phyloP scores from a whole-genome alignment of 2,113 vertebrate species.

The Caranx ignobilis region DNA sequence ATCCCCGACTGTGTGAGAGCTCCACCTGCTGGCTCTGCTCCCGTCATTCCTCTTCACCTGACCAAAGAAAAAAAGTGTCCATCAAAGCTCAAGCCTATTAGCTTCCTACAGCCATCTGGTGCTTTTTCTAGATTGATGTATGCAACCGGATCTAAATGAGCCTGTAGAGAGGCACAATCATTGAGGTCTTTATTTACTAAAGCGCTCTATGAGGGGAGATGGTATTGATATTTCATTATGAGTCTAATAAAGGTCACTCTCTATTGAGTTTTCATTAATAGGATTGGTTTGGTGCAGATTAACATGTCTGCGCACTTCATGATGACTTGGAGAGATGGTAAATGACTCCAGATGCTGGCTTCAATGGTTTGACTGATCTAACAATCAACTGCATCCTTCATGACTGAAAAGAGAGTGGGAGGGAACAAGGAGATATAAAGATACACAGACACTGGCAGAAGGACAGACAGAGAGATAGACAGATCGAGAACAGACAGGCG shows the following conservation, averaged over 20 bases:
- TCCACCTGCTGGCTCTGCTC: slow-evolving; percentile 73
- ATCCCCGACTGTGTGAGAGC: slow-evolving; percentile 63
- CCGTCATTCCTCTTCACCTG: slow-evolving; percentile 47
- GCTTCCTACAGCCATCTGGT: slow-evolving; percentile 54
- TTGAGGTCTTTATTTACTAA: slow-evolving; percentile 70
- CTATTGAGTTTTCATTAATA: slow-evolving; percentile 82
- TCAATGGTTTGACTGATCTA: slow-evolving; percentile 58
- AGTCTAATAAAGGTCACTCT: slow-evolving; percentile 79
- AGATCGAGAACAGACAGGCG: slow-evolving; percentile 27
- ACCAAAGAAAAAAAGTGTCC: slow-evolving; percentile 33
- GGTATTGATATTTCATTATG: slow-evolving; percentile 83
- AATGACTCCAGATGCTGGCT: slow-evolving; percentile 55
- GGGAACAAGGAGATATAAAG: slow-evolving; percentile 34
- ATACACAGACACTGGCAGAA: slow-evolving; percentile 37
- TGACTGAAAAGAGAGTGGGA: slow-evolving; percentile 8
- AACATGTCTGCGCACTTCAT: slow-evolving; percentile 69
- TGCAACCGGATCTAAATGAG: slow-evolving; percentile 61
- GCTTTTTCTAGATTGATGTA: slow-evolving; percentile 63
- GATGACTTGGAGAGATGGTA: slow-evolving; percentile 66
- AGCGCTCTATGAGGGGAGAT: slow-evolving; percentile 65
- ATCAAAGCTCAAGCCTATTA: slow-evolving; percentile 50
- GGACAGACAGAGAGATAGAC: slow-evolving; percentile 27
- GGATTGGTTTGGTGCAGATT: slow-evolving; percentile 73
- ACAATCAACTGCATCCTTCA: slow-evolving; percentile 59
- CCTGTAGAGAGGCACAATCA: slow-evolving; percentile 58